Percentiles rank a stretch among this genome's conserved stretches.
phyloP scores from a whole-genome alignment of 2,888 invertebrate genomes.

The Azorinus chamasolen region DNA sequence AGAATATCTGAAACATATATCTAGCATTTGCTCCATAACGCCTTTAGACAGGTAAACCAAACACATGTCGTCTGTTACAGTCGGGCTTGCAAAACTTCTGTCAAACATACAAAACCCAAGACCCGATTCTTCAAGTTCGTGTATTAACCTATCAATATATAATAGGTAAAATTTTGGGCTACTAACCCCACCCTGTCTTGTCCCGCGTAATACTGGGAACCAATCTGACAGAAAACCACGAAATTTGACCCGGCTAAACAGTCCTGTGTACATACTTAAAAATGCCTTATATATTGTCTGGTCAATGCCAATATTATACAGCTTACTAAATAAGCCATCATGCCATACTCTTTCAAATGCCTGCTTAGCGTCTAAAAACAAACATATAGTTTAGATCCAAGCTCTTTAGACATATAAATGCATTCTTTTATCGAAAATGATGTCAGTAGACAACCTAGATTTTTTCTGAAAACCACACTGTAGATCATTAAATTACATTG shows the following conservation, averaged over 20 bases:
- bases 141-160: conserved; percentile 10
- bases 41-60: no score
- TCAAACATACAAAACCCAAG: conserved; percentile 12
- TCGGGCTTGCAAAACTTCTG: not conserved
- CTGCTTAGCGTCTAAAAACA: conserved; percentile 20
- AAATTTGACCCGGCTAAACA: conserved; percentile 4
- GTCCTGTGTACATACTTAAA: not conserved
- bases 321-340: conserved; percentile 10
- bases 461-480: no score
- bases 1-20: conserved; percentile 7
- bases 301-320: not conserved
- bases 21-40: no score
- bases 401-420: no score
- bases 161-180: conserved; percentile 21
- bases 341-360: conserved; percentile 34
- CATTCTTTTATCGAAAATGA: no score
- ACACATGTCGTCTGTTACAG: conserved; percentile 29
- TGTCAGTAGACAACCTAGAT: no score
- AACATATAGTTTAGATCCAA: not conserved
- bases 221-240: conserved; percentile 7
- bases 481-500: no score
- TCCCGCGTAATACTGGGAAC: conserved; percentile 19
- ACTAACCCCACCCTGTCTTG: conserved; percentile 24
- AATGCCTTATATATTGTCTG: not conserved
- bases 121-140: not conserved